These are phyloP conservation scores for Chaenocephalus aceratus DNA, from an alignment of 2,113 vertebrate genomes.

Conservation along the genomic window DNA sequence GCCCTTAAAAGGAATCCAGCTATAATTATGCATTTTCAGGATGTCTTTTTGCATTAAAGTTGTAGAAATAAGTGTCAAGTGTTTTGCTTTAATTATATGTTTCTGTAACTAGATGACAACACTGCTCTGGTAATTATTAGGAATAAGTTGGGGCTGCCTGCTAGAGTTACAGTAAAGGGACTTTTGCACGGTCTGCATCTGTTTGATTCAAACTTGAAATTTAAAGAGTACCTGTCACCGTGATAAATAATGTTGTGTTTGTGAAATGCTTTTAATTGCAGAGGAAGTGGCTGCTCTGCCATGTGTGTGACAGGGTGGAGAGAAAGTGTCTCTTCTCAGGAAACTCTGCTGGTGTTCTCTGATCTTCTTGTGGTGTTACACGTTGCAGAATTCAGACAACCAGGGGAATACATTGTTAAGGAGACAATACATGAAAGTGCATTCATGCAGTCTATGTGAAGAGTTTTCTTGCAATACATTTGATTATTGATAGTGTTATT, in stretches of 20 bases:
- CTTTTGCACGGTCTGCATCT: background rate
- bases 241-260: conserved; percentile 63
- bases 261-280: conserved; percentile 53
- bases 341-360: conserved; percentile 26
- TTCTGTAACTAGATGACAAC: background rate
- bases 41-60: background rate
- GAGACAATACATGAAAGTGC: background rate
- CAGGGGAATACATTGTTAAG: background rate
- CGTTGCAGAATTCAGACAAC: conserved; percentile 12
- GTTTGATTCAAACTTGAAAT: conserved; percentile 1
- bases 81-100: background rate
- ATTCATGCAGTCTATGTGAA: no score
- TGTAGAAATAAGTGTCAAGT: background rate
- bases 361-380: conserved; percentile 30
- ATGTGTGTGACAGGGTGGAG: conserved; percentile 47
- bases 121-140: background rate
- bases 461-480: no score
- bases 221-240: conserved; percentile 33
- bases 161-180: conserved; percentile 1
- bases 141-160: background rate
- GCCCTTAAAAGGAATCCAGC: background rate
- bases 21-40: background rate
- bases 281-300: conserved; percentile 40
- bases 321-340: conserved; percentile 34
- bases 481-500: no score